Conservation (phyloP, 2,888 invertebrate genomes). For the Incurvaria masculella region DNA sequence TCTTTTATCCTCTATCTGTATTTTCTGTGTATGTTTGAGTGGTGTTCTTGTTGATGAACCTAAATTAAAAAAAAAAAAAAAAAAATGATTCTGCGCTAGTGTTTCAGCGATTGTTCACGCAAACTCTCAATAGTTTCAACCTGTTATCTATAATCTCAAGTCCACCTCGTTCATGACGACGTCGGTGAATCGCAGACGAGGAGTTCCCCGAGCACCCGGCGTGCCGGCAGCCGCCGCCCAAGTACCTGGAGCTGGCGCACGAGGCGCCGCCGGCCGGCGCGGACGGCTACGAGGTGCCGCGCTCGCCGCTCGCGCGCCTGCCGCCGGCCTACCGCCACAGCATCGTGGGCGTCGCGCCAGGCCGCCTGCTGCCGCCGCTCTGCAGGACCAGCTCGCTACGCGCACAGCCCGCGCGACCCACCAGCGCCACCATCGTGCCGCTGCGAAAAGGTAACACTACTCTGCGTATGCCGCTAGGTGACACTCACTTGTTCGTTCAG, state of each 20-base stretch:
- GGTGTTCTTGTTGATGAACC: no score
- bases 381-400: conserved; percentile 37
- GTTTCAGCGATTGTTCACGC: no score
- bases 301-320: conserved; percentile 27
- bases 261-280: conserved; percentile 46
- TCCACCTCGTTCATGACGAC: no score
- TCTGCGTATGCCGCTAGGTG: no score
- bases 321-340: conserved; percentile 36
- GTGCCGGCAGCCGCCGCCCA: conserved; percentile 45
- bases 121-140: no score
- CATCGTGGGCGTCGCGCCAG: conserved; percentile 42
- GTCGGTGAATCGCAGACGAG: no score
- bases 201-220: conserved; percentile 35
- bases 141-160: no score
- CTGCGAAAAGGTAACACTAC: conserved; percentile 32
- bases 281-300: conserved; percentile 65
- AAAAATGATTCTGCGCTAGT: no score
- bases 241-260: conserved; percentile 66
- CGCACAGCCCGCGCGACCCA: conserved; percentile 27
- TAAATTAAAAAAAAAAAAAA: no score
- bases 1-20: no score
- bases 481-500: no score
- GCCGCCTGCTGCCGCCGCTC: conserved; percentile 33
- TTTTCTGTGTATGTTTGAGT: no score
- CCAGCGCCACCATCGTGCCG: conserved; percentile 44